Conservation (phyloP, 2,888 invertebrate species). For the Blera fallax region DNA sequence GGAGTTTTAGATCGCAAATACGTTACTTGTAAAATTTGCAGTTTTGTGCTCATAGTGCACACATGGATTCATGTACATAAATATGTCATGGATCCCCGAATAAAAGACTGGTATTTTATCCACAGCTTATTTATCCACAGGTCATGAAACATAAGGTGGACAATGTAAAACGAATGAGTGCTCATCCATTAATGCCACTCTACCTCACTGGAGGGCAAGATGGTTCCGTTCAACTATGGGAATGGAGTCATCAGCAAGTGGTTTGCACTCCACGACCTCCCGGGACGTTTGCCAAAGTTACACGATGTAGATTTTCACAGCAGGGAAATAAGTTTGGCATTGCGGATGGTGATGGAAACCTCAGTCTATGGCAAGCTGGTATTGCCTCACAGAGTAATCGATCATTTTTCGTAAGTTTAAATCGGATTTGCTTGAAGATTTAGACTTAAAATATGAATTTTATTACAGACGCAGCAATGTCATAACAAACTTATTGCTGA, state of each 20-base stretch:
- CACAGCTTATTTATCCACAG: conserved; percentile 82
- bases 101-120: background rate
- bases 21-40: conserved; percentile 48
- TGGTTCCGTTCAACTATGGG: conserved; percentile 98
- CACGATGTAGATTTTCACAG: conserved; percentile 96
- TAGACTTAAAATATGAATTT: conserved; percentile 8
- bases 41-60: conserved; percentile 53
- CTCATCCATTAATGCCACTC: conserved; percentile 96
- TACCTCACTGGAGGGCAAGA: conserved; percentile 98
- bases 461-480: conserved; percentile 94
- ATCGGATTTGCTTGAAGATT: background rate
- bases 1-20: conserved; percentile 48
- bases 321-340: conserved; percentile 99
- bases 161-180: conserved; percentile 96
- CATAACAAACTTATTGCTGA: conserved; percentile 98
- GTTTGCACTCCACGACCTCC: conserved; percentile 95
- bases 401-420: conserved; percentile 92
- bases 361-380: conserved; percentile 97
- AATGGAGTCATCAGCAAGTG: conserved; percentile 97
- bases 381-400: conserved; percentile 88
- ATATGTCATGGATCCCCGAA: conserved; percentile 6
- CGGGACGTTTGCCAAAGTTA: conserved; percentile 97
- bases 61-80: conserved; percentile 7
- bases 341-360: conserved; percentile 97
- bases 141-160: conserved; percentile 96